Percentiles rank a stretch among this genome's conserved stretches.
Conservation (phyloP, 2,888 invertebrate species). For the Erebia epiphron region DNA sequence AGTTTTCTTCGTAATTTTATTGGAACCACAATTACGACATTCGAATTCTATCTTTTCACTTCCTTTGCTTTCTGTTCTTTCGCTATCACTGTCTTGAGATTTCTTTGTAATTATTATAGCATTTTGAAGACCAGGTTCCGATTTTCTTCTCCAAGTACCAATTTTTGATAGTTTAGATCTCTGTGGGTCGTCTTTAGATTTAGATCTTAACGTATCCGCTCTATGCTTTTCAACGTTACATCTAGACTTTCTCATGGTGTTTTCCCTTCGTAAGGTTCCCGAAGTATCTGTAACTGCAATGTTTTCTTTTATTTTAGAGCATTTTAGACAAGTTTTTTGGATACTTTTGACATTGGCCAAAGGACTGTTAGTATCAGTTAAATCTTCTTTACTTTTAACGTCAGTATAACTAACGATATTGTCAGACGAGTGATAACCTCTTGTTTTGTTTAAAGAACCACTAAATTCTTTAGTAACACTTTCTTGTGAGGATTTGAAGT, state of each 20-base stretch:
- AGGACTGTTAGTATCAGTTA: conserved; percentile 64
- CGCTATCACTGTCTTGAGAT: conserved; percentile 66
- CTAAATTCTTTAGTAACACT: conserved; percentile 71
- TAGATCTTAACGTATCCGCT: conserved; percentile 74
- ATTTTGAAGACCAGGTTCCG: conserved; percentile 86
- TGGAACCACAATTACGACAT: conserved; percentile 75
- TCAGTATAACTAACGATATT: conserved; percentile 72
- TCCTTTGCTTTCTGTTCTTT: conserved; percentile 62
- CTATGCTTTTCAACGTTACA: conserved; percentile 62
- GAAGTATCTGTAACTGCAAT: conserved; percentile 66
- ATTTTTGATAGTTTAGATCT: conserved; percentile 78
- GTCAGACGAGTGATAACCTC: conserved; percentile 76
- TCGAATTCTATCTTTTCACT: conserved; percentile 76
- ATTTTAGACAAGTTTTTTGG: conserved; percentile 75
- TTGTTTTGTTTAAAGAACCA: conserved; percentile 66
- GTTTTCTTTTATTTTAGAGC: conserved; percentile 78
- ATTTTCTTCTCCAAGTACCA: conserved; percentile 87
- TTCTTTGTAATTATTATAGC: conserved; percentile 65
- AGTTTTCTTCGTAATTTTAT: conserved; percentile 66
- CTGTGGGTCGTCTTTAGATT: conserved; percentile 79
- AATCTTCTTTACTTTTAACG: conserved; percentile 66
- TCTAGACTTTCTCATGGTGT: conserved; percentile 60
- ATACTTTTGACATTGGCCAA: conserved; percentile 63
- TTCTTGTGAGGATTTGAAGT: conserved; percentile 77
- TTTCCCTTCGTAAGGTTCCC: conserved; percentile 49